Percentiles rank a stretch among this genome's conserved stretches.
Conservation (phyloP, 2,797 vertebrate genomes). For the Synanceia verrucosa region DNA sequence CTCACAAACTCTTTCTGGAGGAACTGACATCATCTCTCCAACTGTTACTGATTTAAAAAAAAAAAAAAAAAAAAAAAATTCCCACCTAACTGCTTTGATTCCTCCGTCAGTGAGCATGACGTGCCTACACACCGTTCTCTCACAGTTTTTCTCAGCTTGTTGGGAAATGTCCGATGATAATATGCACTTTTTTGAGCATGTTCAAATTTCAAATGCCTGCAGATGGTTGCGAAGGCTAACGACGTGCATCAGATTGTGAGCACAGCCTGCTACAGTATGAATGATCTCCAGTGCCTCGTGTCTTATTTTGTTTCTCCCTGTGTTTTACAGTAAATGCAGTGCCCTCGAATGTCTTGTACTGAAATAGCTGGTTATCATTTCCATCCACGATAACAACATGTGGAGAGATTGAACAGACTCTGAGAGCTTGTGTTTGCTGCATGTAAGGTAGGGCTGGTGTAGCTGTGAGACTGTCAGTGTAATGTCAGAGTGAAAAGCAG, state of each 20-base stretch:
- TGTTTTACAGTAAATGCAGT: conserved; percentile 37
- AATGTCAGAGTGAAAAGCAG: conserved; percentile 21
- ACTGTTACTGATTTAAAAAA: conserved; percentile 27
- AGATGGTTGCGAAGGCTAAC: conserved; percentile 40
- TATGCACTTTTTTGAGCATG: conserved; percentile 71
- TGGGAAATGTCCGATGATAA: conserved; percentile 39
- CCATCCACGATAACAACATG: conserved; percentile 1
- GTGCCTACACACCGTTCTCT: conserved; percentile 59
- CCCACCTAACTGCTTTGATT: conserved; percentile 45
- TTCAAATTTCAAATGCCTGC: conserved; percentile 45
- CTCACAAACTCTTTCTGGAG: conserved; percentile 29
- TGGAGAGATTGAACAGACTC: conserved; percentile 19
- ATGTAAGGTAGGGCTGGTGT: conserved; percentile 24
- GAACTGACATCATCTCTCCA: conserved; percentile 7
- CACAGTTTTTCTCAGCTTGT: conserved; percentile 27
- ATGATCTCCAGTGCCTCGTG: conserved; percentile 74
- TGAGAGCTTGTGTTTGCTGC: conserved; percentile 25
- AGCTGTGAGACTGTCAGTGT: conserved; percentile 36
- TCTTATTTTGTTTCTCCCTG: conserved; percentile 24
- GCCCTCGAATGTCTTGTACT: conserved; percentile 57
- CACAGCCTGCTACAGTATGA: conserved; percentile 52
- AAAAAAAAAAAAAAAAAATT: conserved; percentile 18
- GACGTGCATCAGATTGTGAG: conserved; percentile 38
- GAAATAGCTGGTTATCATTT: conserved; percentile 35
- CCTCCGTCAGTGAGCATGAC: conserved; percentile 53